Conservation (phyloP, 2,113 vertebrate genomes). For the Rhinolophus ferrumequinum region DNA sequence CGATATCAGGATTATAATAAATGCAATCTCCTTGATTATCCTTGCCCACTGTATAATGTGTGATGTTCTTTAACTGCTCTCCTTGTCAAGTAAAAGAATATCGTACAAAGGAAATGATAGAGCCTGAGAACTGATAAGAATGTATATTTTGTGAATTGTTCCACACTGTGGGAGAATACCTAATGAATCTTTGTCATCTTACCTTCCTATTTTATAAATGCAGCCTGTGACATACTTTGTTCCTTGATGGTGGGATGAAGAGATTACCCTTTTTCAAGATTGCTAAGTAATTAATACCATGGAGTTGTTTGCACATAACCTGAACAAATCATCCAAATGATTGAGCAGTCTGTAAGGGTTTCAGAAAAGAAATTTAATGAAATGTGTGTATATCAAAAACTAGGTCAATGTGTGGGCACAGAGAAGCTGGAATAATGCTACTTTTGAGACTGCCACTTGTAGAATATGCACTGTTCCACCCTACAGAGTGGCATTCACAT, state of each 20-base stretch:
- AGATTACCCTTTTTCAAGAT: not conserved
- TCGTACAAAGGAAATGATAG: constrained; percentile 25
- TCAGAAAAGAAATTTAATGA: constrained; percentile 49
- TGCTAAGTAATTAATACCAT: not conserved
- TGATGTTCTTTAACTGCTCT: constrained; percentile 46
- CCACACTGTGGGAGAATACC: not conserved
- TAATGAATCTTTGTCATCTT: constrained; percentile 45
- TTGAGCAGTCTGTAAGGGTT: not conserved
- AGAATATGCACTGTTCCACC: not conserved
- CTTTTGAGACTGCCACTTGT: not conserved
- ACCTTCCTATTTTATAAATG: not conserved
- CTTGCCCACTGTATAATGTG: not conserved
- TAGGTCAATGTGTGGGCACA: not conserved
- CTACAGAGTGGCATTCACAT: not conserved
- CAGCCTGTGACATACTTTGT: not conserved
- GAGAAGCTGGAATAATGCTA: not conserved
- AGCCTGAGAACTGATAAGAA: constrained; percentile 30
- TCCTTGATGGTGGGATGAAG: not conserved
- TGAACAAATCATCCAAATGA: not conserved
- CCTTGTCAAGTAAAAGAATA: constrained; percentile 47
- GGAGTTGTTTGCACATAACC: not conserved
- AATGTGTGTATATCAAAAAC: not conserved
- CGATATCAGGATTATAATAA: not conserved
- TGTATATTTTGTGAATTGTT: not conserved
- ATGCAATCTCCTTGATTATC: constrained; percentile 39